Base-by-base conservation (phyloP, 2,797 vertebrate species). In the Salmo trutta region DNA sequence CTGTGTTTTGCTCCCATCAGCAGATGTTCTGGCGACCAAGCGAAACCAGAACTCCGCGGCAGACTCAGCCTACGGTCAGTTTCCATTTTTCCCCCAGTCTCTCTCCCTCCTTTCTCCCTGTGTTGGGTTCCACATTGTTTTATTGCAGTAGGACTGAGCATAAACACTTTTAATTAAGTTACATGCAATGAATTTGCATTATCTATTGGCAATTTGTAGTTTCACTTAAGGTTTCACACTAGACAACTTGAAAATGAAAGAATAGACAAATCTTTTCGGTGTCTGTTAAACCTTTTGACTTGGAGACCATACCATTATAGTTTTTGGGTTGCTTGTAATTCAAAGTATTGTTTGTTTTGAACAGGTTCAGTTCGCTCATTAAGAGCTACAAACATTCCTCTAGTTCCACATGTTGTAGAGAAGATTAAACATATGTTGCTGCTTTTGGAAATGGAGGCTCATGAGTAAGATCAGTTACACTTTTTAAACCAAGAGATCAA, bases 1-100 rank as follows among this genome's bases (percentile, higher is more conserved):
- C 79, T 27, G 8, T 77, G 16, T 52, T 64, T 67, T n/a, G 1
- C 72, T 59, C 17, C 71, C 3, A 64, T 8, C 82, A 90, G 90
- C 84, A 29, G 92, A 93, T 3, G 81, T 91, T 5, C 77, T 90
- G 80, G 88, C 88, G 3, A 93, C 94, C 1, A 91, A 93, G 0
- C 87, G 91, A 29, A 93, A 93, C 84, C 93, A 91, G 6, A 93
- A 94, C 72, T 83, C 91, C 12, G 85, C 89, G 1, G 93, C 92
- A 0, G 93, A 95, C 86, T 93, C 94, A 0, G 90, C 94, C 15
- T 95, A 95, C 7, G 95, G 96, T 96, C 88, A 93, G 93, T 77
- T 29, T n/a, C 15, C 31, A 67, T 29, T 53, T 29, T 15, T 66
- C 62, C 72, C 19, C 6, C 36, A 17, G n/a, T 59, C 56, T 19